Conservation (phyloP, 2,113 vertebrate species). For the Capreolus pygargus region DNA sequence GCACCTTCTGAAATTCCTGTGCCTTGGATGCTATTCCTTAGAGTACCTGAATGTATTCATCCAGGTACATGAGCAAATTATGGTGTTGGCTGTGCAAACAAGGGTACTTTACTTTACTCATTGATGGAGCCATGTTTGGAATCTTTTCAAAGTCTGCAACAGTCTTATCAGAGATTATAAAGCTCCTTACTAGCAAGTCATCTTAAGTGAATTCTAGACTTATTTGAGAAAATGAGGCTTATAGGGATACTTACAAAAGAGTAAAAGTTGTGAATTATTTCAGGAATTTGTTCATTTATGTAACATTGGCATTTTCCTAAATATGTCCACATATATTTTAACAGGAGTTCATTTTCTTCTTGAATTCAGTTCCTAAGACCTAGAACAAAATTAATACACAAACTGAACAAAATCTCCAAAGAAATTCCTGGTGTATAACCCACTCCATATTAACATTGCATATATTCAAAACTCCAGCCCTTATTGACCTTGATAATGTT, state of each 20-base stretch:
- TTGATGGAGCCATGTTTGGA: conserved; percentile 25
- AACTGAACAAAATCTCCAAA: conserved; percentile 64
- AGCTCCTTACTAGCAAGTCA: neutral
- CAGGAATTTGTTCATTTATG: conserved; percentile 70
- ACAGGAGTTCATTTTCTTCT: conserved; percentile 59
- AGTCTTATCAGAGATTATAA: conserved; percentile 41
- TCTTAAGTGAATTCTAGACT: conserved; percentile 50
- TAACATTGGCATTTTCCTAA: conserved; percentile 66
- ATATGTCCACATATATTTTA: conserved; percentile 41
- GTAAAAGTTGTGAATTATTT: conserved; percentile 59
- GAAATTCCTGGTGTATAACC: conserved; percentile 64
- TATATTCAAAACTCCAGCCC: conserved; percentile 45
- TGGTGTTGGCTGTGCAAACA: conserved; percentile 2
- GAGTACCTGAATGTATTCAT: neutral
- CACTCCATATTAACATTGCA: conserved; percentile 68
- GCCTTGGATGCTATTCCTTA: neutral
- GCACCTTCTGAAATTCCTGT: neutral
- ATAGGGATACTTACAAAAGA: conserved; percentile 57
- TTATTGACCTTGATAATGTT: conserved; percentile 46
- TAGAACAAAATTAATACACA: conserved; percentile 68
- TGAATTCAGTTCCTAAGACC: conserved; percentile 61
- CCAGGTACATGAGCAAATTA: conserved; percentile 20
- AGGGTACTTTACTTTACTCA: neutral
- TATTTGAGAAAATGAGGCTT: conserved; percentile 36
- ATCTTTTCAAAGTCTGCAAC: conserved; percentile 39